Evolutionary conservation across 2,888 invertebrate species (phyloP), one percentile per base, ranked within the genome.

Genomic region (Lydus trimaculatus): DNA sequence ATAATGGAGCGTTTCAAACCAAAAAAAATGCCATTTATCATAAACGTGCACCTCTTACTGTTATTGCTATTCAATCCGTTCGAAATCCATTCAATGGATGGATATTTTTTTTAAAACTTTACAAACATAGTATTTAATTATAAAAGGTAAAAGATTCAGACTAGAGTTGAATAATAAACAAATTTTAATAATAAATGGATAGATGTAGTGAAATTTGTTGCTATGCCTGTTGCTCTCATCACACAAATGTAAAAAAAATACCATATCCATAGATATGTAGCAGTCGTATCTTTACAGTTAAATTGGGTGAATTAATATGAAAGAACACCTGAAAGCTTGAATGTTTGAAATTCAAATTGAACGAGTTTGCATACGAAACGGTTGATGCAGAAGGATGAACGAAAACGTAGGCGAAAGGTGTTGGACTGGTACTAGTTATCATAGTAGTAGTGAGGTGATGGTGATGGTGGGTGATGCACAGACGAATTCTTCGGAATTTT

Each of bases 311-410:
- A 66, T 66, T 66, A 66, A 66, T 66, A 66, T 65, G 61, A 61
- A 61, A 65, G 66, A 56, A 66, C 66, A 66, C 61, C 66, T 48
- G 39, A 66, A 66, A 66, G 66, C 61, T 66, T 31, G 48, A 33
- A 66, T 61, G 61, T 61, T 66, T 65, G 65, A 61, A 61, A 65
- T 65, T 65, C 62, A 65, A 61, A 62, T 63, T 62, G 66, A 48
- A 28, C 62, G 56, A 48, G 61, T 61, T 63, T 63, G 33, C 79
- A 75, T 78, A 43, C 39, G 39, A 11, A 43, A 43, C 17, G 39
- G n/a, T 43, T 43, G 39, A 43, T 43, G 39, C 39, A 43, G 17
- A 43, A 43, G n/a, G n/a, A 31, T 7, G 39, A n/a, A 43, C 17
- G 39, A 43, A 7, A 43, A 43, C n/a, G 39, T 43, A 43, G n/a